Conservation (phyloP, 1,140 invertebrate species). For the Patella vulgata region DNA sequence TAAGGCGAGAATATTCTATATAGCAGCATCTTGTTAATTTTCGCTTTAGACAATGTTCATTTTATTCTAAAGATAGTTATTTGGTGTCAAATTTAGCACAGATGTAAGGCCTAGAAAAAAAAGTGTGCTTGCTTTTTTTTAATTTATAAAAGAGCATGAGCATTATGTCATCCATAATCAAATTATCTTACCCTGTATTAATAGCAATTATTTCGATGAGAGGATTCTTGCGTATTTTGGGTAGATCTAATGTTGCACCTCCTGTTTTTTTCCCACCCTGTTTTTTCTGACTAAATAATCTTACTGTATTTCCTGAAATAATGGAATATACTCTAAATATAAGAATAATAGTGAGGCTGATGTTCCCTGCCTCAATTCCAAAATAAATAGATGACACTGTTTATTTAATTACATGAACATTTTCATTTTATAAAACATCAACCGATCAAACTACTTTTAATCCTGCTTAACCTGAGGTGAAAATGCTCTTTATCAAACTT, state of each 20-base stretch:
- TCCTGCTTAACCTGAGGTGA: too few species aligned
- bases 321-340: not conserved
- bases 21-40: not conserved
- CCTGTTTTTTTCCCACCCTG: conserved; percentile 84
- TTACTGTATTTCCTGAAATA: conserved; percentile 77
- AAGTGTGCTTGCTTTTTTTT: too few species aligned
- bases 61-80: not conserved
- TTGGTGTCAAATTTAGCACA: not conserved
- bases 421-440: too few species aligned
- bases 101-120: not conserved
- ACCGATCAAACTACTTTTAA: too few species aligned
- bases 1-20: not conserved
- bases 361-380: too few species aligned
- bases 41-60: not conserved
- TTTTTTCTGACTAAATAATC: conserved; percentile 83
- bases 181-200: conserved; percentile 80
- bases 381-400: too few species aligned
- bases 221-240: conserved; percentile 95
- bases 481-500: too few species aligned
- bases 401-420: too few species aligned
- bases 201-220: conserved; percentile 98
- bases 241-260: conserved; percentile 85
- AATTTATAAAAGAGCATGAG: too few species aligned
- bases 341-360: too few species aligned
- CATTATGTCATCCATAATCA: too few species aligned